phyloP scores from a whole-genome alignment of 2,888 invertebrate genomes.

The Drosophila longiperda region DNA sequence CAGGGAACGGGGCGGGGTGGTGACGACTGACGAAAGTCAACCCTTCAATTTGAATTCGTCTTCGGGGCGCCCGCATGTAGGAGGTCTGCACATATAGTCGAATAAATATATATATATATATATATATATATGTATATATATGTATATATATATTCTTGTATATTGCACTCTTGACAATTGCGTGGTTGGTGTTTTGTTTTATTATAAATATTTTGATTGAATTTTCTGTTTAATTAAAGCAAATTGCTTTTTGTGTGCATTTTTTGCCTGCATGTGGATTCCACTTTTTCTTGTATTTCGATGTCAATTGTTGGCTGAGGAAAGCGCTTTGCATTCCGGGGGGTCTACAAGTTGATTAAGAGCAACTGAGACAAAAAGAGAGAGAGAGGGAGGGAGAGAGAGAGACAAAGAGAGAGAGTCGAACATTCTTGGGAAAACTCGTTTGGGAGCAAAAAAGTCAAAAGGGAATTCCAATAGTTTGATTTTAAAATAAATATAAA shows the following conservation, averaged over 20 bases:
- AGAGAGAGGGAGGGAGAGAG: neutral
- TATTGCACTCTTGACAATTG: conserved; percentile 51
- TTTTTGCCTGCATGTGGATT: conserved; percentile 23
- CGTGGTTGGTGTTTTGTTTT: conserved; percentile 56
- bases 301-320: conserved; percentile 30
- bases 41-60: conserved; percentile 68
- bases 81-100: conserved; percentile 26
- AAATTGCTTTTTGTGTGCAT: conserved; percentile 65
- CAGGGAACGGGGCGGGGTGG: neutral
- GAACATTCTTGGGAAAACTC: neutral
- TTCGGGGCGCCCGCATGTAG: conserved; percentile 77
- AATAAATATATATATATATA: conserved; percentile 8
- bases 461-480: neutral
- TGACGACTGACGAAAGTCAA: conserved; percentile 46
- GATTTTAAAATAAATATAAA: neutral
- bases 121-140: conserved; percentile 13
- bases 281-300: conserved; percentile 16
- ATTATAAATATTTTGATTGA: conserved; percentile 80
- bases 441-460: neutral
- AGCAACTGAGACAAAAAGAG: neutral
- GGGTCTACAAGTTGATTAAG: conserved; percentile 34
- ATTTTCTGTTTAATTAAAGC: conserved; percentile 80
- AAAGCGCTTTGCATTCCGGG: conserved; percentile 29
- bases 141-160: conserved; percentile 15
- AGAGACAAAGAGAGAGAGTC: neutral